Conservation (phyloP, 2,888 invertebrate species). For the Caenorhabditis wallacei region DNA sequence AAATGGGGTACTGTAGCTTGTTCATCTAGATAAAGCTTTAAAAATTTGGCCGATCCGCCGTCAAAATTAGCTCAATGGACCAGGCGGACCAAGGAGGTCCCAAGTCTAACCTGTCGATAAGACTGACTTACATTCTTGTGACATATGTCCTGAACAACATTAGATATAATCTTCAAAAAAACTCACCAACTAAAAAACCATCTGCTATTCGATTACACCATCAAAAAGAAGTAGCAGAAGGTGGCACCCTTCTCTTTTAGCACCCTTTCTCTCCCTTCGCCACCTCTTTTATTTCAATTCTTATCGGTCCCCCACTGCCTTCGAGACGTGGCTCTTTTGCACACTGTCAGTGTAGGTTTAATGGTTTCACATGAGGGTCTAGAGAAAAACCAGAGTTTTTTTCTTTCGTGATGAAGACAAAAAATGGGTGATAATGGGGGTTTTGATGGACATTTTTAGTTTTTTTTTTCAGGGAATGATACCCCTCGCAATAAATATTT, state of each 20-base stretch:
- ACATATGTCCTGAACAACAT: neutral
- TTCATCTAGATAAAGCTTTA: neutral
- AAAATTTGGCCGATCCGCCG: no score
- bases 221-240: conserved; percentile 1
- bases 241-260: conserved; percentile 19
- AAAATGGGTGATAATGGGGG: conserved; percentile 17
- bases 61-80: no score
- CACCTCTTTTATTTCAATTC: conserved; percentile 28
- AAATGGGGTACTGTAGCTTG: neutral
- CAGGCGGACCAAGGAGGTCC: no score
- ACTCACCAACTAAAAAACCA: neutral
- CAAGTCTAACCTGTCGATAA: neutral
- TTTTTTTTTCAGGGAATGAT: neutral
- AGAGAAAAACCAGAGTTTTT: conserved; percentile 32
- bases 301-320: conserved; percentile 43
- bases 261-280: conserved; percentile 1
- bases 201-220: conserved; percentile 3
- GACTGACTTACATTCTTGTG: neutral
- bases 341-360: conserved; percentile 12
- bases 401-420: neutral
- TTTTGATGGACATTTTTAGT: conserved; percentile 33
- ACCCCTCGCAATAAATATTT: neutral
- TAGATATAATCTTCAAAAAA: neutral
- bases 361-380: conserved; percentile 44
- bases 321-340: conserved; percentile 21